Conservation (phyloP, 2,113 vertebrate species). For the Arizona elegans region DNA sequence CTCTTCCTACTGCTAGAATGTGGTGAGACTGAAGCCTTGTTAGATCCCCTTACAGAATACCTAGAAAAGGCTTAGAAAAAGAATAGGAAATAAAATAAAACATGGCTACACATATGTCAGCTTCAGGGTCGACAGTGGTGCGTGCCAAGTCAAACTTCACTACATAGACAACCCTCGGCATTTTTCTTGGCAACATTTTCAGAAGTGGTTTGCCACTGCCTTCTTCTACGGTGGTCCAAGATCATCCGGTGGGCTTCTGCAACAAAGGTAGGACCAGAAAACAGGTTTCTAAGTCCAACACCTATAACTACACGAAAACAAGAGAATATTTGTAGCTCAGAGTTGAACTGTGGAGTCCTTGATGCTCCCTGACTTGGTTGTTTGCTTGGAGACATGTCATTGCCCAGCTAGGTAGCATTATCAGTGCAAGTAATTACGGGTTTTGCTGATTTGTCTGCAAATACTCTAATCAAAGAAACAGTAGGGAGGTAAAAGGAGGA, state of each 20-base stretch:
- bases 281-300: background rate
- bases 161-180: background rate
- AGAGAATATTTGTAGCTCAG: background rate
- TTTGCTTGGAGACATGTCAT: background rate
- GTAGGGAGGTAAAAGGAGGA: background rate
- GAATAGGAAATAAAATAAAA: too few relatives aligned
- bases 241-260: background rate
- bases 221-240: background rate
- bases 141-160: background rate
- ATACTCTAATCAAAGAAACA: background rate
- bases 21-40: too few relatives aligned
- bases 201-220: background rate
- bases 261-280: background rate
- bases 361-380: background rate
- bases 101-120: too few relatives aligned
- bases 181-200: background rate
- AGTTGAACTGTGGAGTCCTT: background rate
- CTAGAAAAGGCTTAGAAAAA: too few relatives aligned
- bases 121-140: too few relatives aligned
- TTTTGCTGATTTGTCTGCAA: background rate
- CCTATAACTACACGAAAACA: background rate
- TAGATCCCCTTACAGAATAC: too few relatives aligned
- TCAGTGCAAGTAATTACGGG: background rate
- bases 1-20: too few relatives aligned
- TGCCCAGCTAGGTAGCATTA: background rate